Evolutionary conservation across 2,797 vertebrate species (phyloP), one percentile per base, ranked within the genome.

Genomic region (Bucorvus abyssinicus): DNA sequence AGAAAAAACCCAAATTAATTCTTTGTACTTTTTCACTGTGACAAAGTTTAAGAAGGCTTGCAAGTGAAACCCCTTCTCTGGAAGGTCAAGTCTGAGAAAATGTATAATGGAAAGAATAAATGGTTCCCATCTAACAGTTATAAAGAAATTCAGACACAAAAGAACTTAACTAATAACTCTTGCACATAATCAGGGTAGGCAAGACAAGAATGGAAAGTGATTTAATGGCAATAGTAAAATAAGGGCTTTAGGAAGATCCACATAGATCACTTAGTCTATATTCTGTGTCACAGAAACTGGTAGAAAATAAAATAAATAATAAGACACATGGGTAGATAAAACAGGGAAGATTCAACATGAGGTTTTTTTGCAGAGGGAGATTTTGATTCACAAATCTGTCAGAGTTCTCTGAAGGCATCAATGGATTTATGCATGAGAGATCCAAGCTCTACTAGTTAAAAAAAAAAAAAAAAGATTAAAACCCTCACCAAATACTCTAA

Each of bases 71-170:
- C 7, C 23, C 36, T 71, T 68, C 34, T 53, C 40, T 57, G 42
- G 49, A 92, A 77, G 64, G 78, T 64, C 61, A 94, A 89, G 55
- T 83, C 70, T 69, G 23, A 94, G 56, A 93, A 93, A 91, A 82
- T 9, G 18, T 61, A 14, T 14, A 87, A 50, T 8, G 36, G 74
- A 87, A 94, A 92, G 47, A 90, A 94, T 80, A 93, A 96, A 71
- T 26, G 32, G 15, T 64, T 95, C 49, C 29, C 56, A 69, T 90
- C 49, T 79, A 84, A 56, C 44, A 82, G 38, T 44, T 81, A 81
- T 32, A 89, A 90, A 82, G 70, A 76, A 90, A 84, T 34, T 87
- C 67, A 76, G 75, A 63, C 40, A 74, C 30, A 34, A 87, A 92
- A 87, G 36, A 76, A 23, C 38, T 94, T 63, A 84, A 73, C 67